phyloP scores from a whole-genome alignment of 2,797 vertebrate genomes.

The Lerista edwardsae region DNA sequence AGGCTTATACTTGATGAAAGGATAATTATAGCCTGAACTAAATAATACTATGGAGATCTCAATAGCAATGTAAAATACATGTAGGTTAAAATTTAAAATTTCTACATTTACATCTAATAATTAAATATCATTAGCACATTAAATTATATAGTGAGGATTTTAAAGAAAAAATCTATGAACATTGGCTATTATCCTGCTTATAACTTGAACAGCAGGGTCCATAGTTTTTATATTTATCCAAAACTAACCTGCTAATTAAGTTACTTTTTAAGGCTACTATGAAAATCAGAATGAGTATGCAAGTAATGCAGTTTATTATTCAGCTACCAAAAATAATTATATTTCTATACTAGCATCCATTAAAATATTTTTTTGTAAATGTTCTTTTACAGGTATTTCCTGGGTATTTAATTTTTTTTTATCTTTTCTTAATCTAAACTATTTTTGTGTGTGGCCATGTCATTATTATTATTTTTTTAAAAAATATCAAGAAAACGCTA shows the following conservation, averaged over 20 bases:
- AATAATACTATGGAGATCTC: conserved; percentile 20
- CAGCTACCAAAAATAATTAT: conserved; percentile 39
- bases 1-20: neutral
- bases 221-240: neutral
- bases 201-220: conserved; percentile 33
- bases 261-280: conserved; percentile 30
- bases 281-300: conserved; percentile 51
- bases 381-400: conserved; percentile 26
- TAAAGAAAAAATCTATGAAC: conserved; percentile 16
- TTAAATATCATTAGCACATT: conserved; percentile 34
- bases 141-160: conserved; percentile 40
- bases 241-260: conserved; percentile 1
- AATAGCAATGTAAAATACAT: neutral
- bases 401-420: neutral
- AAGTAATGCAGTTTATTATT: conserved; percentile 43
- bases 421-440: neutral
- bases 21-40: conserved; percentile 10
- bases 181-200: neutral
- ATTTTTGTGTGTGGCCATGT: neutral
- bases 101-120: neutral
- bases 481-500: neutral
- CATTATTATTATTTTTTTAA: neutral
- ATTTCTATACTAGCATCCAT: conserved; percentile 41
- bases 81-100: conserved; percentile 17
- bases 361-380: neutral